These are phyloP conservation scores for Thunnus maccoyii DNA, from an alignment of 2,113 vertebrate genomes.

Conservation along the genomic window DNA sequence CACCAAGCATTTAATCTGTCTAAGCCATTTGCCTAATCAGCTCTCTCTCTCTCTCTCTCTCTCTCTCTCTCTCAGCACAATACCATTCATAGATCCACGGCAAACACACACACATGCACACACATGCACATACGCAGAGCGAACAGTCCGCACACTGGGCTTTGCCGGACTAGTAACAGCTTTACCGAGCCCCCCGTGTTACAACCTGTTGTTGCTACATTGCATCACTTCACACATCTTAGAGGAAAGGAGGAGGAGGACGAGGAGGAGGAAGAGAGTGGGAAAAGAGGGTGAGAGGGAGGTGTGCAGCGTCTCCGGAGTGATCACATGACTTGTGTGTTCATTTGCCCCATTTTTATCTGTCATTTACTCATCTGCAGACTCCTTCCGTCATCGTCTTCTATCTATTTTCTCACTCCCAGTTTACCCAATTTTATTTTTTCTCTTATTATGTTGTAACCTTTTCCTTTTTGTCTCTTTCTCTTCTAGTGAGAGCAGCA, in stretches of 20 bases:
- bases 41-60: slow-evolving; percentile 53
- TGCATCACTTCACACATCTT: slow-evolving; percentile 79
- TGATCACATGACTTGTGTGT: slow-evolving; percentile 60
- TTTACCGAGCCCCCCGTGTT: slow-evolving; percentile 61
- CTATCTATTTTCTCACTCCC: slow-evolving; percentile 1
- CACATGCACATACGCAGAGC: not conserved
- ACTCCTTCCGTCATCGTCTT: slow-evolving; percentile 30
- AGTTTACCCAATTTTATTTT: not conserved
- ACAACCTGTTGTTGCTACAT: slow-evolving; percentile 79
- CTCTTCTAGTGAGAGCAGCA: not conserved
- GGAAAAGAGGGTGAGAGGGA: slow-evolving; percentile 27
- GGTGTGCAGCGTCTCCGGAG: slow-evolving; percentile 53
- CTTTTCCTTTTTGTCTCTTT: not conserved
- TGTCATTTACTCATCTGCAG: slow-evolving; percentile 17
- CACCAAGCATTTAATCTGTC: slow-evolving; percentile 64
- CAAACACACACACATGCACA: slow-evolving; percentile 14
- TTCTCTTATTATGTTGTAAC: not conserved
- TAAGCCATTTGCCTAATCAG: slow-evolving; percentile 74
- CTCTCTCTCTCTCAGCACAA: slow-evolving; percentile 58
- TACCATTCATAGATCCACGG: slow-evolving; percentile 53
- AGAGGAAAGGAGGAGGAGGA: slow-evolving; percentile 23
- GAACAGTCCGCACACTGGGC: slow-evolving; percentile 18
- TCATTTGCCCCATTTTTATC: slow-evolving; percentile 58
- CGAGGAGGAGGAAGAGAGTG: slow-evolving; percentile 20
- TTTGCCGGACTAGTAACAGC: slow-evolving; percentile 53